Evolutionary conservation across 1,140 invertebrate species (phyloP).

Genomic region (Palaemon carinicauda): DNA sequence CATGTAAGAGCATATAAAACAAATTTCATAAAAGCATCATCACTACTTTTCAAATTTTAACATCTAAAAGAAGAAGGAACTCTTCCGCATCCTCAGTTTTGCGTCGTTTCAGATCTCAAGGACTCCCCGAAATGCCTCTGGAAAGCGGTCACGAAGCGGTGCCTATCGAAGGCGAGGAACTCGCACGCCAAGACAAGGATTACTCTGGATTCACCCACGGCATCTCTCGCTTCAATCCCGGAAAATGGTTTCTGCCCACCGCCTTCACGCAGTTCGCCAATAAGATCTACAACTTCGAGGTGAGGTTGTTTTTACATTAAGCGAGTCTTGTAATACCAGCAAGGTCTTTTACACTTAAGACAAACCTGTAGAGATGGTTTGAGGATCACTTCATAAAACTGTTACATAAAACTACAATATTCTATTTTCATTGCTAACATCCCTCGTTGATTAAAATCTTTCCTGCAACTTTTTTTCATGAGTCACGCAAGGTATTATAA

Average conservation of each 20-base stretch:
- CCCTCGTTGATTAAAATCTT: too few relatives aligned
- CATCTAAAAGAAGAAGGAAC: too few relatives aligned
- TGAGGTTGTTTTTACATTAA: background rate
- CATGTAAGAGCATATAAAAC: too few relatives aligned
- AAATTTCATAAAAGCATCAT: too few relatives aligned
- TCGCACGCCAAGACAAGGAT: background rate
- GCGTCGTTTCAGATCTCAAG: background rate
- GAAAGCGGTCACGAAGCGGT: conserved; percentile 5
- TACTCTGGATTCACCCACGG: background rate
- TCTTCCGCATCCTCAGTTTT: too few relatives aligned
- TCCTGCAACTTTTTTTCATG: too few relatives aligned
- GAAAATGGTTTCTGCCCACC: conserved; percentile 14
- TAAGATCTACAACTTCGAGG: conserved; percentile 12
- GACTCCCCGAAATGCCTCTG: background rate
- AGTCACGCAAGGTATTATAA: too few relatives aligned
- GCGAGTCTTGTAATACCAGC: background rate
- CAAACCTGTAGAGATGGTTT: too few relatives aligned
- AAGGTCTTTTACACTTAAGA: too few relatives aligned
- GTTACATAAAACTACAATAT: background rate
- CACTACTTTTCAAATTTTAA: too few relatives aligned
- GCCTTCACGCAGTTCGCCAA: background rate
- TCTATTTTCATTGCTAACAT: background rate
- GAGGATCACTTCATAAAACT: background rate
- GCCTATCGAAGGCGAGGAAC: background rate
- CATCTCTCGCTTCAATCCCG: background rate